Base-by-base conservation (phyloP, 2,113 vertebrate species). In the Haplochromis burtoni region DNA sequence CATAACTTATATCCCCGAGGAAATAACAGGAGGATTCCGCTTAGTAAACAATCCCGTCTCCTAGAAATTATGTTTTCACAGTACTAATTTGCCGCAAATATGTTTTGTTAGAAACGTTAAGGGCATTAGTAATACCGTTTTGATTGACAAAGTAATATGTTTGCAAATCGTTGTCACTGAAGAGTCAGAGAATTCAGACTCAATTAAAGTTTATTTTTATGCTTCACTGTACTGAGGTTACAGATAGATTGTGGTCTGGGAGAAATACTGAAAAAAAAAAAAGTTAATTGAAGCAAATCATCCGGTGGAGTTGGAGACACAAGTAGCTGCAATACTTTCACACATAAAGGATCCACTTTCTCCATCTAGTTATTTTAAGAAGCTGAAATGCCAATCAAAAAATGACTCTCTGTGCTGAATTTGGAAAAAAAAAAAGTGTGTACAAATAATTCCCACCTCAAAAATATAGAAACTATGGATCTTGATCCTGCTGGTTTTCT, bases 1-100 rank as follows among this genome's bases (percentile, higher is more conserved):
- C 84, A 82, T 61, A 92, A 85, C 80, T 76, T 87, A 51, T 61
- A 82, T 91, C 90, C 86, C 80, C 3, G n/a, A 91, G 83, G 82
- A 88, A 93, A 93, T 91, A 82, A 91, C 40, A 49, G 81, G 63
- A 84, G 45, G 54, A 90, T 88, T 87, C 40, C 63, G 63, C 76
- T 88, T 84, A 89, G 83, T 80, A 90, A 91, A 90, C 40, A 49
- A 66, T 57, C 47, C 68, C n/a, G 21, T 93, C 91, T 91, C 29
- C 33, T 53, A 63, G 59, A 90, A 86, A 89, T 40, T 10, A 91
- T 14, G 19, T 76, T 80, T 82, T 33, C 71, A 59, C 73, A 16
- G 38, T 33, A n/a, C 26, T 82, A 89, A 89, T 85, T 89, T 86
- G 51, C 13, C 73, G 33, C 21, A 86, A 87, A 80, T 71, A n/a